These are phyloP conservation scores for Thereva nobilitata DNA, from an alignment of 2,888 invertebrate genomes.

Conservation along the genomic window DNA sequence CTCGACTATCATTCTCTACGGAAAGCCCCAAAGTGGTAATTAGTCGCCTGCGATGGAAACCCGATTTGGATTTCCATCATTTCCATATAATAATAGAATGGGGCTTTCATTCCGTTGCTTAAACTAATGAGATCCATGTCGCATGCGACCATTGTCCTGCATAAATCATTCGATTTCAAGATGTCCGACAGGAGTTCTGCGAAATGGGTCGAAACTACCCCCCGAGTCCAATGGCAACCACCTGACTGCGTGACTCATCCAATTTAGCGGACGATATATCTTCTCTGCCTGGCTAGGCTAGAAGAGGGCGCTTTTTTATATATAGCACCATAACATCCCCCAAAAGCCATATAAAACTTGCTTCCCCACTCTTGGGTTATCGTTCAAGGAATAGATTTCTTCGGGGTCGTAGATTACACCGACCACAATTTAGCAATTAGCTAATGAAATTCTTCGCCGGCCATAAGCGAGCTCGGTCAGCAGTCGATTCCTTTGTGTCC, in stretches of 20 bases:
- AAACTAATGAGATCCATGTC: too few relatives aligned
- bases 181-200: too few relatives aligned
- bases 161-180: too few relatives aligned
- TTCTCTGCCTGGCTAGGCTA: background rate
- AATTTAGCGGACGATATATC: constrained; percentile 29
- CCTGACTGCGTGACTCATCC: constrained; percentile 32
- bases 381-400: constrained; percentile 33
- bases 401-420: constrained; percentile 31
- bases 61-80: background rate
- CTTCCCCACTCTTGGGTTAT: constrained; percentile 17
- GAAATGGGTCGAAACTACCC: background rate
- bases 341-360: constrained; percentile 20
- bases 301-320: constrained; percentile 20
- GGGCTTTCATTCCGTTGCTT: background rate
- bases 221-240: constrained; percentile 12
- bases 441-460: constrained; percentile 33
- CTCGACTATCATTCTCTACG: background rate
- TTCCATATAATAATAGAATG: constrained; percentile 12
- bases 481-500: constrained; percentile 6
- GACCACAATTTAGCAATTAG: constrained; percentile 29
- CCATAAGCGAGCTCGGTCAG: constrained; percentile 8
- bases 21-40: constrained; percentile 21
- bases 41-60: constrained; percentile 24
- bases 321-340: constrained; percentile 30
- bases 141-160: too few relatives aligned